Evolutionary conservation across 2,888 invertebrate species (phyloP), one percentile per base, ranked within the genome.

Genomic region (Nephrotoma appendiculata): DNA sequence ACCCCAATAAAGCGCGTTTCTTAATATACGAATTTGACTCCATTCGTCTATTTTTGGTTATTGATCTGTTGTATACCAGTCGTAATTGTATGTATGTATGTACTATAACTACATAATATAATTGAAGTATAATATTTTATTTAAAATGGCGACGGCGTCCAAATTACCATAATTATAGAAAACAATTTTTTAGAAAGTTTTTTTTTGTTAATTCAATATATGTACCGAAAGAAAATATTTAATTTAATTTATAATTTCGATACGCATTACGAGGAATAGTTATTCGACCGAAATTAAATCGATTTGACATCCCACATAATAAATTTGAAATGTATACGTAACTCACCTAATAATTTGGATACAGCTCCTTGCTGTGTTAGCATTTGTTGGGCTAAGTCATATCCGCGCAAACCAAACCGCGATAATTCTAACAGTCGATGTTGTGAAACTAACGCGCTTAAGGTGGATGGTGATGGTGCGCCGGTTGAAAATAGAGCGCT

Each of bases 361-460:
- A 96, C 97, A 90, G 97, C 97, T 89, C 97, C 97, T 93, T 97
- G 97, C 92, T 97, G 97, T 87, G 96, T 96, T 87, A 98, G 94
- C 93, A 97, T 96, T 90, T 97, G 97, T 90, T 97, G 96, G 5
- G 97, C 97, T 90, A 98, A 94, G 92, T 98, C 97, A 90, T 97
- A 98, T 90, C 97, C 97, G 88, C 97, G 93, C 89, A 97, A 92
- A 88, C 97, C 94, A 92, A 95, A 94, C 92, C 97, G 93, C 83
- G 96, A 96, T 88, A 97, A 92, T 91, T 97, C 97, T 89, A 97
- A 92, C 6, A 97, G 93, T 88, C 97, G 93, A 91, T 96, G 96
- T 90, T 96, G 95, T 1, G 96, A 95, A 88, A 95, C 94, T 88
- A 96, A 91, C 0, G 95, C 95, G 42, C 95, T 95, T 83, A 96